A percentile compares a stretch with the other conserved stretches of the same genome.
Evolutionary conservation across 2,888 invertebrate genomes (phyloP).

Genomic region (Rhimphoctona megacephalus): DNA sequence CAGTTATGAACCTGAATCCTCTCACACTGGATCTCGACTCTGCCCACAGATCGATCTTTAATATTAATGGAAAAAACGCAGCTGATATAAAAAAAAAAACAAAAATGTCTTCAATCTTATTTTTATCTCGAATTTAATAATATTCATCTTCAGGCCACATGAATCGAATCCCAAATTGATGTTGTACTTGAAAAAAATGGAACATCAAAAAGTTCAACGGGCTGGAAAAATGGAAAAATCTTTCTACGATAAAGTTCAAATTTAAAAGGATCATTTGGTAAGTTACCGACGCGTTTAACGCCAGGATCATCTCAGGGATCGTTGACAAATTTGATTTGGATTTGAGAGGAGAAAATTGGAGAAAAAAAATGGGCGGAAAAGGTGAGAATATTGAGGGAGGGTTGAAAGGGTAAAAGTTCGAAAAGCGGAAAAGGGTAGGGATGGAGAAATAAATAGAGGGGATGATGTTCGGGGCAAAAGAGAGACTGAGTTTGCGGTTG

Average conservation of each 20-base stretch:
- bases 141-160: background rate
- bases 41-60: background rate
- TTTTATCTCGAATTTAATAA: background rate
- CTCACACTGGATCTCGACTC: background rate
- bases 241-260: background rate
- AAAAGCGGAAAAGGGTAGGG: background rate
- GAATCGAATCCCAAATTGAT: background rate
- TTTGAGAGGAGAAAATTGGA: background rate
- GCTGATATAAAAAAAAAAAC: background rate
- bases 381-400: background rate
- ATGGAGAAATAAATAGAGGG: slow-evolving; percentile 5
- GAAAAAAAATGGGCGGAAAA: slow-evolving; percentile 22
- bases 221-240: background rate
- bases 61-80: background rate
- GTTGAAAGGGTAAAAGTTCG: slow-evolving; percentile 20
- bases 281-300: background rate
- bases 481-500: slow-evolving; percentile 44
- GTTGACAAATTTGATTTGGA: slow-evolving; percentile 11
- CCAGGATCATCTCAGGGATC: background rate
- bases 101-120: rapidly evolving
- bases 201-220: background rate
- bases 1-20: slow-evolving; percentile 1
- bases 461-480: background rate
- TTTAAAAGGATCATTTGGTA: background rate
- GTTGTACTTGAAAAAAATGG: background rate